phyloP scores from a whole-genome alignment of 2,797 vertebrate species.

The Anabacerthia variegaticeps region DNA sequence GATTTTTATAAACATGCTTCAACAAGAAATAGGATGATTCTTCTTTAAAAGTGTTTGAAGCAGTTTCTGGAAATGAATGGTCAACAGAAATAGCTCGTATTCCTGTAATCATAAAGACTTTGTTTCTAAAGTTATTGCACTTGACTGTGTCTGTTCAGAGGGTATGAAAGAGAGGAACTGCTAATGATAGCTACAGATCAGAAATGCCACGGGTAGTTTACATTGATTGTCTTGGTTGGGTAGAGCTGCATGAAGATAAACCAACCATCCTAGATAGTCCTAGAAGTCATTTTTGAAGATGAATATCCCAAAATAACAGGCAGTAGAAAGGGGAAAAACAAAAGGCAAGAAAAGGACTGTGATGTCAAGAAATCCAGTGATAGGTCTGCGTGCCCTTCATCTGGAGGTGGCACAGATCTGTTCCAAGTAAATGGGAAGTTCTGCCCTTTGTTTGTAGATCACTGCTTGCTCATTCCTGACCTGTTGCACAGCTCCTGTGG shows the following conservation, averaged over 20 bases:
- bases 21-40: not conserved
- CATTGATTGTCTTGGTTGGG: not conserved
- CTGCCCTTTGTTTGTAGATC: not conserved
- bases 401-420: not conserved
- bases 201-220: not conserved
- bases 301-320: not conserved
- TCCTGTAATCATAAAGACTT: not conserved
- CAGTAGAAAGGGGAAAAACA: not conserved
- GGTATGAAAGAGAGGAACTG: not conserved
- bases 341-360: not conserved
- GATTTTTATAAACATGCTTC: not conserved
- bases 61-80: not conserved
- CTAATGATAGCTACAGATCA: not conserved
- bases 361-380: not conserved
- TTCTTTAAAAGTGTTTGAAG: not conserved
- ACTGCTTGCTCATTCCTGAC: not conserved
- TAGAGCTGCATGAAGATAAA: not conserved
- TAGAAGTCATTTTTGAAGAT: not conserved
- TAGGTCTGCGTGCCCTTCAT: not conserved
- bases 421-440: not conserved
- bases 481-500: not conserved
- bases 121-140: not conserved
- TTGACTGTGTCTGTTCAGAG: not conserved
- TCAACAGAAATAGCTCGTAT: not conserved
- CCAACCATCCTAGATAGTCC: not conserved